Evolutionary conservation across 2,113 vertebrate species (phyloP), one percentile per base, ranked within the genome.

Genomic region (Edolisoma coerulescens): DNA sequence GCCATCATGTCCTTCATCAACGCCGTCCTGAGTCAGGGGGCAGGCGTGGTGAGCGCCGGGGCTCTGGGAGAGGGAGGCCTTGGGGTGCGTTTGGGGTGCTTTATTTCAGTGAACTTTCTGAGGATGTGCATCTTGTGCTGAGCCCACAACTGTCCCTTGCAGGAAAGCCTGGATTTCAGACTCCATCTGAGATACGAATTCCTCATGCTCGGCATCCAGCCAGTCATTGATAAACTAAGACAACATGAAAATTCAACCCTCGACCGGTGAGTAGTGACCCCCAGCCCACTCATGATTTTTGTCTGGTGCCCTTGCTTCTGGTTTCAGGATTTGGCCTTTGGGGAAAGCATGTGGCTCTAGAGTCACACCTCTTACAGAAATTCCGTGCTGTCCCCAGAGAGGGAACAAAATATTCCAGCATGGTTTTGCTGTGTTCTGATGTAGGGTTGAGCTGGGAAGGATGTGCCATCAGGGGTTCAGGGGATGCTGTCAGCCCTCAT

Each of bases 1-100:
- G 99, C 99, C 90, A 99, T 99, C 97, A 99, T 99, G 99, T 99
- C 99, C 92, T 99, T 99, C 97, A 99, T 99, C 94, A 99, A 99
- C 2, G 99, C 99, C 14, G 99, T 99, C 84, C 98, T 99, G 73
- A 99, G 99, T 92, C 99, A 99, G 97, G 99, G 99, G 9, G 99
- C 99, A 16, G 99, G 99, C 90, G 99, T 99, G 99, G 99, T 99
- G 96, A 98, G 98, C 16, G 0, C 45, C 0, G 1, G 77, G 82
- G 76, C 47, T 70, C 50, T 18, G 64, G 57, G 33, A 23, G 8
- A 27, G 70, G 75, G 78, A 35, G 74, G 20, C 41, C 20, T 42
- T 37, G 39, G 50, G 39, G 10, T 71, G 45, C 21, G 6, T 16
- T 68, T 22, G 65, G 60, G 68, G 10, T 12, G 16, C 19, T 26